These are phyloP conservation scores for Pteromalus puparum DNA, from an alignment of 1,140 invertebrate genomes.

Conservation along the genomic window DNA sequence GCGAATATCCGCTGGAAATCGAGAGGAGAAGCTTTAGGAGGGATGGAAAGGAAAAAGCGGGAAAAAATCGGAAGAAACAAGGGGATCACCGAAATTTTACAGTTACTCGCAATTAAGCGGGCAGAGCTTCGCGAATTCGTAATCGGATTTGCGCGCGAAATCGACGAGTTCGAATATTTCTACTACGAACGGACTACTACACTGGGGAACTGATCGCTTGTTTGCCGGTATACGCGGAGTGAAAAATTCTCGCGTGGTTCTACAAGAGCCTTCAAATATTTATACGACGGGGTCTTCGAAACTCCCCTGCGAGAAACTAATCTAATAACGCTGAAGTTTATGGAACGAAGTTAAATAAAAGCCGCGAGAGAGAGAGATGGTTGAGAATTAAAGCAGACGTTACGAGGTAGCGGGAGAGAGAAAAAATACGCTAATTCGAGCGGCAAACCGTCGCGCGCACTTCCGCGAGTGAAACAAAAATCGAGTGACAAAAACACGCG, in stretches of 20 bases:
- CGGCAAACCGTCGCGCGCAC: not conserved
- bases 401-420: too few species aligned
- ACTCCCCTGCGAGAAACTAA: not conserved
- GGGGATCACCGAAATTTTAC: not conserved
- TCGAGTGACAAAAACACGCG: not conserved
- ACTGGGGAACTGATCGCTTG: too few species aligned
- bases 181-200: too few species aligned
- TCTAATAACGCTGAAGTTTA: not conserved
- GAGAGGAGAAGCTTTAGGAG: not conserved
- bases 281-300: not conserved
- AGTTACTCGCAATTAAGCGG: not conserved
- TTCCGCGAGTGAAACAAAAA: not conserved
- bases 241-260: too few species aligned
- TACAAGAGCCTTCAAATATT: not conserved
- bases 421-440: not conserved
- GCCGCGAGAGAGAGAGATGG: too few species aligned
- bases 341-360: not conserved
- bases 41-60: not conserved
- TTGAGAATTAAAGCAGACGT: too few species aligned
- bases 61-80: not conserved
- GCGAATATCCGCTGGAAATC: not conserved
- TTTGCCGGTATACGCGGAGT: too few species aligned
- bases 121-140: constrained; percentile 12
- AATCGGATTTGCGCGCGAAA: constrained; percentile 25
- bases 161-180: not conserved